Evolutionary conservation across 2,113 vertebrate genomes (phyloP).

Genomic region (Garra rufa): DNA sequence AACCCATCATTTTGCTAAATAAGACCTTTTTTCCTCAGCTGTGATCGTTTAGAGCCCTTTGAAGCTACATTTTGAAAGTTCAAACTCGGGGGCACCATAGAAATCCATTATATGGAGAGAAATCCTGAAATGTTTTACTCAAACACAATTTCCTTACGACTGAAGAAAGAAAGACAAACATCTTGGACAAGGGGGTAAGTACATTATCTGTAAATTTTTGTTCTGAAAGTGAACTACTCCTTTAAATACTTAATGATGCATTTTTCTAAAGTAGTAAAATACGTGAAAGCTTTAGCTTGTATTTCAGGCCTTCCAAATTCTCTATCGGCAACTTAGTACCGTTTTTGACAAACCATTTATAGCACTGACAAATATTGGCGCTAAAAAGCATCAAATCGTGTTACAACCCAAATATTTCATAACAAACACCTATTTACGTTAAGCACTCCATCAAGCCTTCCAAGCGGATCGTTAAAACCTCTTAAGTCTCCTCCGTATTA

Average conservation of each 20-base stretch:
- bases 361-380: not conserved
- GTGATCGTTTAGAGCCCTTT: too few relatives aligned
- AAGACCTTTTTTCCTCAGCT: too few relatives aligned
- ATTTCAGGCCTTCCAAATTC: not conserved
- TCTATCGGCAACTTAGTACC: not conserved
- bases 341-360: not conserved
- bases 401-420: conserved; percentile 18
- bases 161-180: too few relatives aligned
- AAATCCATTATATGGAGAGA: too few relatives aligned
- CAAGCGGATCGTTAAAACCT: conserved; percentile 24
- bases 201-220: too few relatives aligned
- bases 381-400: conserved; percentile 22
- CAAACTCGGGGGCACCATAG: too few relatives aligned
- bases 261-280: not conserved
- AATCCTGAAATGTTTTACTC: too few relatives aligned
- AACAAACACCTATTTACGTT: conserved; percentile 22
- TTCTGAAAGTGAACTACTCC: too few relatives aligned
- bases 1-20: too few relatives aligned
- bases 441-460: conserved; percentile 33
- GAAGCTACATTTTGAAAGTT: too few relatives aligned
- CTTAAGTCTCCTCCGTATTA: conserved; percentile 29
- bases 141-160: too few relatives aligned
- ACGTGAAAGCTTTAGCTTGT: not conserved
- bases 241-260: not conserved
- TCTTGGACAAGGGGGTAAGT: too few relatives aligned